phyloP scores from a whole-genome alignment of 2,113 vertebrate species.

The Neotragus pygmaeus region DNA sequence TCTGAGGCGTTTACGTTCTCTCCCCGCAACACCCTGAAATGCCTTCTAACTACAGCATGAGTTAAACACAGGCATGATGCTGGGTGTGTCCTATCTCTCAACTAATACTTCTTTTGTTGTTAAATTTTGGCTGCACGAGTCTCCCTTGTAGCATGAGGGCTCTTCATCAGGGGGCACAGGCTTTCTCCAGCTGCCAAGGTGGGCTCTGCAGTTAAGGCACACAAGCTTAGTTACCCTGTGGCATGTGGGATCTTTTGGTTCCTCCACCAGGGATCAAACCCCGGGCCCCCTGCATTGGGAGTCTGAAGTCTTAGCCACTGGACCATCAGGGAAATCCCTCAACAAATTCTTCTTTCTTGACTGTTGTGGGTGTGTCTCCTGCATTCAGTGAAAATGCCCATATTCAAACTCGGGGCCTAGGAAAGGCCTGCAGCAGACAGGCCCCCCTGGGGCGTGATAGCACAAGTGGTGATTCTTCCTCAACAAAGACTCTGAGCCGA shows the following conservation, averaged over 20 bases:
- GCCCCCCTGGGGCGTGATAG: not conserved
- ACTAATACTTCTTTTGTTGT: not conserved
- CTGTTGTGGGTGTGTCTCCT: not conserved
- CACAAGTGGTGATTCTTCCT: not conserved
- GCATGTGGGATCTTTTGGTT: not conserved
- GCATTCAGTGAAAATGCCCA: not conserved
- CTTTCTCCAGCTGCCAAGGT: not conserved
- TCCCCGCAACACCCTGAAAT: not conserved
- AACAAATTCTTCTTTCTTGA: not conserved
- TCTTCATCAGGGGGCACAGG: not conserved
- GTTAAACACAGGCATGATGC: not conserved
- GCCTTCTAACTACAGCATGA: not conserved
- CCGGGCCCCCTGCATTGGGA: not conserved
- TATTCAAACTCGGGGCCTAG: not conserved
- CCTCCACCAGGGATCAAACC: not conserved
- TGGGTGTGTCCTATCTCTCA: not conserved
- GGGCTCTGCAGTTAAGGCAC: not conserved
- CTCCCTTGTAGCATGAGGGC: not conserved
- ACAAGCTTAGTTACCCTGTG: not conserved
- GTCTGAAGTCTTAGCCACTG: not conserved
- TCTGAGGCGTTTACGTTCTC: not conserved
- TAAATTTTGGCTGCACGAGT: not conserved
- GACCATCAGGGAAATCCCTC: not conserved
- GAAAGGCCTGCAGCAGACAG: not conserved
- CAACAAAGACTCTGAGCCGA: not conserved